Evolutionary conservation across 2,888 invertebrate species (phyloP).

Genomic region (Troides helena): DNA sequence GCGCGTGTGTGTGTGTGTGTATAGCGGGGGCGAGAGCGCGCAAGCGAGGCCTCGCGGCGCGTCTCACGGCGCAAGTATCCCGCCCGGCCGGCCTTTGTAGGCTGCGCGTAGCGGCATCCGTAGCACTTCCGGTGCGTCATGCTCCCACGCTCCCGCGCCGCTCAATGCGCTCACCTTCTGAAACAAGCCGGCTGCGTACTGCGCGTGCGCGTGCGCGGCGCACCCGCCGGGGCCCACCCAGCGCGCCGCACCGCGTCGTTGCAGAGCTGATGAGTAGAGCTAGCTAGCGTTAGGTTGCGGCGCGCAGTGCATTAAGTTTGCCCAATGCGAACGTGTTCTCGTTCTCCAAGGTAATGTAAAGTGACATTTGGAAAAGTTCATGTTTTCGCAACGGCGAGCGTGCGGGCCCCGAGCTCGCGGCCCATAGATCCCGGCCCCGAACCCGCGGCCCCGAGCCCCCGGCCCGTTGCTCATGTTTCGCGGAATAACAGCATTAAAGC

Average conservation of each 20-base stretch:
- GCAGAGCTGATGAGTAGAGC: neutral
- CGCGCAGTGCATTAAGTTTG: neutral
- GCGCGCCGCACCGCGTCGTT: neutral
- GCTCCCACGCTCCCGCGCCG: constrained; percentile 32
- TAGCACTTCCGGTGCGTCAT: constrained; percentile 40
- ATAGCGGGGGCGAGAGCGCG: constrained; percentile 3
- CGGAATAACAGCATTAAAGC: constrained; percentile 2
- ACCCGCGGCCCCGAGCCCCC: neutral
- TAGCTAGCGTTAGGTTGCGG: constrained; percentile 12
- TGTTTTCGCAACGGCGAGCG: neutral
- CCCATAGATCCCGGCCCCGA: no score
- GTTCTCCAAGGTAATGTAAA: constrained; percentile 12
- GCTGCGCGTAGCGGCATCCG: constrained; percentile 34
- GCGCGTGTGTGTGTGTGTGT: neutral
- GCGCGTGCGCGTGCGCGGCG: constrained; percentile 24
- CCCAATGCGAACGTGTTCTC: neutral
- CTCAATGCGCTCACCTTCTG: constrained; percentile 25
- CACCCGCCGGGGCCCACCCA: constrained; percentile 27
- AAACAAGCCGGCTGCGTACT: neutral
- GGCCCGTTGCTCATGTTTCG: constrained; percentile 37
- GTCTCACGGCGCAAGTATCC: constrained; percentile 18
- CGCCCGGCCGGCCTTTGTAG: constrained; percentile 20
- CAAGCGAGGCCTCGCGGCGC: constrained; percentile 6
- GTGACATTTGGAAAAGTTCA: neutral
- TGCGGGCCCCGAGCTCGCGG: constrained; percentile 10